Percentiles rank a stretch among this genome's conserved stretches.
Evolutionary conservation across 2,888 invertebrate genomes (phyloP).

Genomic region (Aphodius sticticus): DNA sequence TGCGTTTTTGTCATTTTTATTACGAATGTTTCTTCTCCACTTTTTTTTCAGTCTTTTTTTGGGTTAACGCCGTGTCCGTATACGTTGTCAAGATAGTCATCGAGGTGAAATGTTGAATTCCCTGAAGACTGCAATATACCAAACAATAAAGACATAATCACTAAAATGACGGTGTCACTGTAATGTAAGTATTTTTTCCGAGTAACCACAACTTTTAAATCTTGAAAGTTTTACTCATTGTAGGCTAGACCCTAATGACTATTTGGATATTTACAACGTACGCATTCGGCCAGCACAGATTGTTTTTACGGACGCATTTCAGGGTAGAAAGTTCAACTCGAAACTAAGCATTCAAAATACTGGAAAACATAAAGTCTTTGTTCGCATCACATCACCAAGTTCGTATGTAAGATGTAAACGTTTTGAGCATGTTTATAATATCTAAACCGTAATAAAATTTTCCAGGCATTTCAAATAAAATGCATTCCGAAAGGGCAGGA

Average conservation of each 20-base stretch:
- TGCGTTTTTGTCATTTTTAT: neutral
- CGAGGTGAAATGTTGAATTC: neutral
- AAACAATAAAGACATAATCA: neutral
- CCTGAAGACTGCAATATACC: neutral
- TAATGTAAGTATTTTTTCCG: neutral
- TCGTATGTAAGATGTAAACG: neutral
- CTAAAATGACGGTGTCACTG: neutral
- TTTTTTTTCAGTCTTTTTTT: neutral
- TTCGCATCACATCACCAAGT: neutral
- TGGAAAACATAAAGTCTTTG: neutral
- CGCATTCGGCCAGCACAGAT: neutral
- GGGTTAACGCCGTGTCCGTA: neutral
- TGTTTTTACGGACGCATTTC: neutral
- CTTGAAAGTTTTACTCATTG: neutral
- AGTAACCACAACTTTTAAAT: neutral
- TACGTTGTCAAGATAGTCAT: neutral
- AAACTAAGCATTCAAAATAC: neutral
- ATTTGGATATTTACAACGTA: conserved; percentile 4
- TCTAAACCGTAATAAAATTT: neutral
- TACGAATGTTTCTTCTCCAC: neutral
- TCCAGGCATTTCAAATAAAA: neutral
- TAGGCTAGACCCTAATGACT: neutral
- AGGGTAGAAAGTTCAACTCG: neutral
- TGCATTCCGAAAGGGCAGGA: neutral
- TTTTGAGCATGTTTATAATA: neutral